phyloP scores from a whole-genome alignment of 2,888 invertebrate species.

The Trisateles emortualis region DNA sequence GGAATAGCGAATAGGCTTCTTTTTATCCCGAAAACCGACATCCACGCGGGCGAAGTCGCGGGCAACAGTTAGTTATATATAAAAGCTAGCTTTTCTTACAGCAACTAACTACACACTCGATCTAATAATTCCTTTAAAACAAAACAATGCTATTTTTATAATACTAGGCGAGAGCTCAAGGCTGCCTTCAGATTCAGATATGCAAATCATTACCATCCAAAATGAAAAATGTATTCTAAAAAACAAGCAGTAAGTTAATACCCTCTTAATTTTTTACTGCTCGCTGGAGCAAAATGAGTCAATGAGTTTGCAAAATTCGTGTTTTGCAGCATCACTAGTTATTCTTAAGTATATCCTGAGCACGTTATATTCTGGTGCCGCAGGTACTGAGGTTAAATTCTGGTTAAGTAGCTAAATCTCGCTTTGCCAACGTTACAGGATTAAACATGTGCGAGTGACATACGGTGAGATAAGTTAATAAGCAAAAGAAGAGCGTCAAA shows the following conservation, averaged over 20 bases:
- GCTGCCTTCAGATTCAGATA: no score
- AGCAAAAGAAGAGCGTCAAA: neutral
- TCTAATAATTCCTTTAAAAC: no score
- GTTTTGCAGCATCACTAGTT: conserved; percentile 1
- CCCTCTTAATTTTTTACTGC: neutral
- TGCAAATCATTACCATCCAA: neutral
- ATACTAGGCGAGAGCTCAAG: no score
- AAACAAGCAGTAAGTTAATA: neutral
- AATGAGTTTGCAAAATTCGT: neutral
- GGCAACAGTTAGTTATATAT: no score
- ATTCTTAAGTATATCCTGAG: conserved; percentile 9
- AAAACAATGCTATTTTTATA: no score
- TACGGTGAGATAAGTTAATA: conserved; percentile 3
- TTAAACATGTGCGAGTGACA: conserved; percentile 16
- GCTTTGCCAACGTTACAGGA: conserved; percentile 40
- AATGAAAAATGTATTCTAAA: neutral
- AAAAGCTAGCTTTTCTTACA: no score
- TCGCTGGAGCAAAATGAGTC: neutral
- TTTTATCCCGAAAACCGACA: no score
- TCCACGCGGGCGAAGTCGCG: no score
- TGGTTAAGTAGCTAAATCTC: conserved; percentile 50
- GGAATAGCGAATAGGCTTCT: no score
- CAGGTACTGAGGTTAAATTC: conserved; percentile 29
- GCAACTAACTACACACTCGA: no score
- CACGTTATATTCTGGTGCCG: conserved; percentile 22